phyloP scores from a whole-genome alignment of 2,797 vertebrate genomes.

The Limosa lapponica region DNA sequence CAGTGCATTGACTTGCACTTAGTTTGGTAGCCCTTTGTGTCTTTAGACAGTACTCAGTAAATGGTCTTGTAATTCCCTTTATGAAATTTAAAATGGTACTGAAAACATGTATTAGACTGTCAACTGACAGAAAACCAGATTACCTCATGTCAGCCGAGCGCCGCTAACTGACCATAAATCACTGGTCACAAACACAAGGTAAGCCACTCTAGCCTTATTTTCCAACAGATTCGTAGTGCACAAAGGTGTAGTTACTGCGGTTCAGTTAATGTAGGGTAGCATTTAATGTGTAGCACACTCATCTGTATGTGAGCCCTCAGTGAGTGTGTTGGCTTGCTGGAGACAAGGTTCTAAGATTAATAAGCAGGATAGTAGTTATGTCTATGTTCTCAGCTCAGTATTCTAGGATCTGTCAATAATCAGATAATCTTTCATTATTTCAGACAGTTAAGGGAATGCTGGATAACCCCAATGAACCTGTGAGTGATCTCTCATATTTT shows the following conservation, averaged over 20 bases:
- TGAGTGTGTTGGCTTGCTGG: neutral
- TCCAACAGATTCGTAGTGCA: too few relatives aligned
- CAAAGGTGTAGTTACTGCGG: neutral
- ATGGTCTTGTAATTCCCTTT: neutral
- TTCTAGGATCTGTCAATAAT: neutral
- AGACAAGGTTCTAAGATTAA: neutral
- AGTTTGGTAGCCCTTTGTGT: neutral
- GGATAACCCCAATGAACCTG: constrained; percentile 94
- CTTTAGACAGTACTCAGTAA: neutral
- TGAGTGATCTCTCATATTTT: constrained; percentile 97
- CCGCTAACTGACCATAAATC: neutral
- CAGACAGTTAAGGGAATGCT: constrained; percentile 96
- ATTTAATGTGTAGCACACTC: neutral
- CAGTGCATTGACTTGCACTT: neutral
- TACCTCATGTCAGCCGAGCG: neutral
- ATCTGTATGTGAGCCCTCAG: neutral
- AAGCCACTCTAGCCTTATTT: neutral
- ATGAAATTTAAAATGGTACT: neutral
- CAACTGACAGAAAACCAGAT: neutral
- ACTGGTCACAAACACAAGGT: neutral
- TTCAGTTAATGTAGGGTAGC: neutral
- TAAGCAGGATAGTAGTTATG: neutral
- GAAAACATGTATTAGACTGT: neutral
- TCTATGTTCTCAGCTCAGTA: neutral
- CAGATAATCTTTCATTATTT: neutral